Base-by-base conservation (phyloP, 1,140 invertebrate genomes). In the Drosophila kikkawai region DNA sequence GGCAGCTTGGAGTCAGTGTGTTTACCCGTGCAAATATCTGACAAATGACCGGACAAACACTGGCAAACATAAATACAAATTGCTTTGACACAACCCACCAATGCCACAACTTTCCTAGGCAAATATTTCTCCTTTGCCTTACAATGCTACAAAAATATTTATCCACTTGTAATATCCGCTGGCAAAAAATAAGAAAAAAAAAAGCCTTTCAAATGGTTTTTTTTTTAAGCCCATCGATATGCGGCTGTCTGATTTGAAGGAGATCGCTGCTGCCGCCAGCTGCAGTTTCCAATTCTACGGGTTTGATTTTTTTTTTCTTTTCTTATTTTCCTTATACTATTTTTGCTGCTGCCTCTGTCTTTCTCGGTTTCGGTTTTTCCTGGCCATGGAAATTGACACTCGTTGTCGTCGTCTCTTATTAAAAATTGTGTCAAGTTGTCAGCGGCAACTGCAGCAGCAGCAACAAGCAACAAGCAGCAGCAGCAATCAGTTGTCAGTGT, bases 401-500 rank as follows among this genome's bases (percentile, higher is more conserved):
- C 77, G 77, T 73, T 63, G 45, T 66, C 58, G 63, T 80, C 60
- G 80, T 56, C 75, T 80, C 78, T 85, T 86, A 80, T 80, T 67
- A 53, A 79, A 88, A 88, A 90, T 88, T 88, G 84, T 88, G 84
- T 88, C 84, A 88, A 88, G 84, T 78, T 87, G 83, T 84, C 83
- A 84, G 65, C 75, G 53, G 44, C 81, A 65, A 17, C 82, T 66
- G 26, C 71, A 74, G 22, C 79, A 48, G 22, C 79, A 60, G 37
- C 50, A 42, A 29, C 53, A 42, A 53, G 42, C 59, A 50, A 29
- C 79, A 76, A 48, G 48, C 48, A 8, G 41, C 41, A 51, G 77
- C 48, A 51, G 77, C 73, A 84, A 85, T 80, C 80, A 75, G 67
- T 51, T 87, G 73, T 88, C 80, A 78, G 73, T 78, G 61, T 83